A percentile compares a stretch with the other conserved stretches of the same genome.
These are phyloP conservation scores for Phasianus colchicus DNA, from an alignment of 2,113 vertebrate species.

Conservation along the genomic window DNA sequence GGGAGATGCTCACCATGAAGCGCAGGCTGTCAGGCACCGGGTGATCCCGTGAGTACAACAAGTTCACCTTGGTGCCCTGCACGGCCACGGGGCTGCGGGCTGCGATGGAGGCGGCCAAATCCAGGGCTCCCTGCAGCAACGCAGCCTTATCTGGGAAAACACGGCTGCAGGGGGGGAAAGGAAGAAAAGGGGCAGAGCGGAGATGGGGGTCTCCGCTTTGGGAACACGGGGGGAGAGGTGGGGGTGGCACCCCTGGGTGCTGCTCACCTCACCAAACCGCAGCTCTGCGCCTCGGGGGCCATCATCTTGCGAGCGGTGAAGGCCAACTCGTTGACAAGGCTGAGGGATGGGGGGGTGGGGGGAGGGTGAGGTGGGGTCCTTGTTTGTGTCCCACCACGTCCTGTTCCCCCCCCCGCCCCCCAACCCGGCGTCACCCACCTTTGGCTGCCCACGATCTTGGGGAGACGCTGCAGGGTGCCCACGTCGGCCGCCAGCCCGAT, in stretches of 20 bases:
- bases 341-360: constrained; percentile 7
- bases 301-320: constrained; percentile 89
- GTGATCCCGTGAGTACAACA: constrained; percentile 88
- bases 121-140: constrained; percentile 81
- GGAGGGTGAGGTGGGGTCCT: not conserved
- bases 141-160: constrained; percentile 85
- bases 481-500: constrained; percentile 89
- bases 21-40: constrained; percentile 81
- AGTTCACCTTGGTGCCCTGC: constrained; percentile 90
- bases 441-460: constrained; percentile 86
- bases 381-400: no score
- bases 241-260: not conserved
- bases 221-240: no score
- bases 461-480: constrained; percentile 89
- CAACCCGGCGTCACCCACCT: constrained; percentile 68
- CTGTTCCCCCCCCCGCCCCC: no score
- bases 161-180: constrained; percentile 72
- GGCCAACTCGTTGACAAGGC: constrained; percentile 89
- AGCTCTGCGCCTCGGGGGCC: constrained; percentile 86
- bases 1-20: constrained; percentile 81
- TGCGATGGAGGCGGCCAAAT: constrained; percentile 84
- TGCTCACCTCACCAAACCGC: constrained; percentile 88
- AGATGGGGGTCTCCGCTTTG: not conserved
- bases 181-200: no score
- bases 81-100: constrained; percentile 88